phyloP scores from a whole-genome alignment of 2,113 vertebrate species.

The Paradisaea rubra region DNA sequence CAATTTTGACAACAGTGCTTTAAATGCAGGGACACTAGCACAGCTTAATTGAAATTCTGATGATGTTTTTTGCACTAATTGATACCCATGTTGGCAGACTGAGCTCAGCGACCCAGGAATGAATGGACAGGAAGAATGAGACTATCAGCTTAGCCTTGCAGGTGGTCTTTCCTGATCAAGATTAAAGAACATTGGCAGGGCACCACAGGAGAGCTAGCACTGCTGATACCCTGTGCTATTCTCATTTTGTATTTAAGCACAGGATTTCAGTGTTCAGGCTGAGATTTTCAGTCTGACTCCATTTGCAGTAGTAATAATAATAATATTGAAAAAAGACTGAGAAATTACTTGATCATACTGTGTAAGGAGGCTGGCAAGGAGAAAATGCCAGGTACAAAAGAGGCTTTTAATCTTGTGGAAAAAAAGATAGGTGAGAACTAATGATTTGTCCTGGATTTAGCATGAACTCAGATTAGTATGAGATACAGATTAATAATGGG shows the following conservation, averaged over 20 bases:
- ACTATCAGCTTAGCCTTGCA: slow-evolving; percentile 61
- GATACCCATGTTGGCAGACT: slow-evolving; percentile 60
- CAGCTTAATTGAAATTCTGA: slow-evolving; percentile 60
- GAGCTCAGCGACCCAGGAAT: slow-evolving; percentile 56
- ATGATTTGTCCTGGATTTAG: slow-evolving; percentile 3
- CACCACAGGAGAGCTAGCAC: slow-evolving; percentile 40
- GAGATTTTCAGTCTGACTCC: slow-evolving; percentile 13
- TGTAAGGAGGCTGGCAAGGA: slow-evolving; percentile 8
- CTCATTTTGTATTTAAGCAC: slow-evolving; percentile 24
- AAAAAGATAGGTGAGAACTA: not conserved
- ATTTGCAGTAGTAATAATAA: slow-evolving; percentile 27
- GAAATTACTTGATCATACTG: slow-evolving; percentile 42
- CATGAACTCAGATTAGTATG: not conserved
- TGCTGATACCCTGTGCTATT: slow-evolving; percentile 14
- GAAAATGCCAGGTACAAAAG: slow-evolving; percentile 39
- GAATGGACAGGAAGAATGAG: slow-evolving; percentile 64
- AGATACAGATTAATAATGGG: not conserved
- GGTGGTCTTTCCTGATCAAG: slow-evolving; percentile 57
- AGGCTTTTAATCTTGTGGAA: slow-evolving; percentile 5
- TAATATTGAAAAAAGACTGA: slow-evolving; percentile 11
- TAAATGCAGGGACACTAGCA: slow-evolving; percentile 15
- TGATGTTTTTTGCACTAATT: slow-evolving; percentile 56
- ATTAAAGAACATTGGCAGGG: slow-evolving; percentile 51
- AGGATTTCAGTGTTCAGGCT: slow-evolving; percentile 32
- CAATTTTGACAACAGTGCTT: slow-evolving; percentile 53